These are phyloP conservation scores for Drosophila mayaguana DNA, from an alignment of 2,888 invertebrate species.

Conservation along the genomic window DNA sequence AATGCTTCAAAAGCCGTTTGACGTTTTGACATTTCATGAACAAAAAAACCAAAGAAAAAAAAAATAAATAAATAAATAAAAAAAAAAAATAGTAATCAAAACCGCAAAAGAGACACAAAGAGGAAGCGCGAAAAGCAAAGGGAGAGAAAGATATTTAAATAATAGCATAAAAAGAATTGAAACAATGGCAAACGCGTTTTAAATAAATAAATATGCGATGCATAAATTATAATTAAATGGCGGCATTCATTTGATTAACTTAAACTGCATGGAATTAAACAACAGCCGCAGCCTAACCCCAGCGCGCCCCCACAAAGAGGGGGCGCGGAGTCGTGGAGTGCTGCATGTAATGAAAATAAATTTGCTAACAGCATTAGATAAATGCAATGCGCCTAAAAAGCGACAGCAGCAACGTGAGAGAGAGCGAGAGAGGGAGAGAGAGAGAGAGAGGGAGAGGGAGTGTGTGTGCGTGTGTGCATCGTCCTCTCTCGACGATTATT, in stretches of 20 bases:
- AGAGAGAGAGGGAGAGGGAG: neutral
- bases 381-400: slow-evolving; percentile 42
- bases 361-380: slow-evolving; percentile 66
- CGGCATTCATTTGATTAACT: slow-evolving; percentile 64
- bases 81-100: slow-evolving; percentile 46
- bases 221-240: slow-evolving; percentile 71
- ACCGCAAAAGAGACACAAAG: slow-evolving; percentile 4
- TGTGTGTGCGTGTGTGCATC: slow-evolving; percentile 3
- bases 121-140: too few relatives aligned
- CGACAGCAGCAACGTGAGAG: neutral
- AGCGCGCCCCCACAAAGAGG: neutral
- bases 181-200: slow-evolving; percentile 12
- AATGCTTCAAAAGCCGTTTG: slow-evolving; percentile 50
- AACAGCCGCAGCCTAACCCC: neutral
- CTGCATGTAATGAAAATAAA: slow-evolving; percentile 61
- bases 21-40: slow-evolving; percentile 50
- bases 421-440: neutral
- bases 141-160: neutral
- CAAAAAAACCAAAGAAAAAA: neutral
- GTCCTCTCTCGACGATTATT: slow-evolving; percentile 57
- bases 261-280: slow-evolving; percentile 42
- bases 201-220: slow-evolving; percentile 46
- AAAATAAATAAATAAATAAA: neutral
- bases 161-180: neutral
- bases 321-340: slow-evolving; percentile 2